Conservation (phyloP, 2,113 vertebrate species). For the Prionailurus bengalensis region DNA sequence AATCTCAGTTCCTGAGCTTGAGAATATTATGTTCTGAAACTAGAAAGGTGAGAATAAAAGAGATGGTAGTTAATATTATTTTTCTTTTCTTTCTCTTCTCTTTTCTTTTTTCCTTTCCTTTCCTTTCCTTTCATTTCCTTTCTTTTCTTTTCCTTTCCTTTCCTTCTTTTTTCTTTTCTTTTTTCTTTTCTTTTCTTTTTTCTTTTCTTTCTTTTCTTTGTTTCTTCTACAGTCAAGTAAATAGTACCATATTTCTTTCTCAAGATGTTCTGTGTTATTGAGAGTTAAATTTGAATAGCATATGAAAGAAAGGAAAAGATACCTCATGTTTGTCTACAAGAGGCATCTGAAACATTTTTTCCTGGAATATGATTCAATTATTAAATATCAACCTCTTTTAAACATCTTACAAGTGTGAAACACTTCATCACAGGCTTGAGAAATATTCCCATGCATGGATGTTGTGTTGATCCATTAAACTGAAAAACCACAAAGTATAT, state of each 20-base stretch:
- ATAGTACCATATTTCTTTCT: neutral
- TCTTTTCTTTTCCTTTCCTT: too few species aligned
- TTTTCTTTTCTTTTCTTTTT: too few species aligned
- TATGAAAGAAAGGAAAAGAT: neutral
- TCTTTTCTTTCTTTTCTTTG: neutral
- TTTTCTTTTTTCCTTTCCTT: too few species aligned
- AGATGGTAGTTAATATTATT: neutral
- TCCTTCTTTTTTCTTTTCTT: too few species aligned
- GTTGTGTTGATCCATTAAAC: neutral
- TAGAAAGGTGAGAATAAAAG: neutral
- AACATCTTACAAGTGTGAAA: neutral
- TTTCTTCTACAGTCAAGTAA: neutral
- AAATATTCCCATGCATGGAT: neutral
- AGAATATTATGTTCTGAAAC: neutral
- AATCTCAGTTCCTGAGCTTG: neutral
- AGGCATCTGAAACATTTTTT: neutral
- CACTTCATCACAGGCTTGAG: neutral
- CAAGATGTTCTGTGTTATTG: neutral
- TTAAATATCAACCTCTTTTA: neutral
- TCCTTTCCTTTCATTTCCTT: too few species aligned
- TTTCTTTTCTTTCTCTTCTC: neutral
- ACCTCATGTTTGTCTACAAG: neutral
- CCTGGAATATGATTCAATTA: neutral
- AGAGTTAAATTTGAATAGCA: neutral
- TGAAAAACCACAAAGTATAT: neutral